Percentiles rank a stretch among this genome's conserved stretches.
These are phyloP conservation scores for Microcebus ravelobensis DNA, from an alignment of 2,113 vertebrate genomes.

Conservation along the genomic window DNA sequence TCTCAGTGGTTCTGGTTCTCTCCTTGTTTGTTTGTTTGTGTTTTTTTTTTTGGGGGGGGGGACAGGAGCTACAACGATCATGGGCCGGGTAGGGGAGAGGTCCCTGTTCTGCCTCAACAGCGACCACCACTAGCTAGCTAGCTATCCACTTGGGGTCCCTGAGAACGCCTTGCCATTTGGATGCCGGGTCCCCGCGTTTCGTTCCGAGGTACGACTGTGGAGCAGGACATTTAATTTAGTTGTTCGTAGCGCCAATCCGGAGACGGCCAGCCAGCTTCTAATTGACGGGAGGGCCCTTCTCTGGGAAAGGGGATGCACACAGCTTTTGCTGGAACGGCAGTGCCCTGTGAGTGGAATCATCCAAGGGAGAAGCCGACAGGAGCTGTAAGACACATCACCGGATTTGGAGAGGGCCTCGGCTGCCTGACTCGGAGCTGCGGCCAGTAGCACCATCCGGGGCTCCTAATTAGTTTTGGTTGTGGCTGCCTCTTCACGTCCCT, in stretches of 20 bases:
- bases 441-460: fast-evolving
- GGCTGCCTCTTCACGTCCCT: neutral
- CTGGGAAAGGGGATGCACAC: neutral
- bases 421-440: fast-evolving
- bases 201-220: too few relatives aligned
- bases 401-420: fast-evolving
- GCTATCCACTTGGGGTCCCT: fast-evolving
- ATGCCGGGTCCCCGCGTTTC: neutral
- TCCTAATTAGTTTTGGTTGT: fast-evolving
- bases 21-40: too few relatives aligned
- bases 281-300: neutral
- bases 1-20: fast-evolving
- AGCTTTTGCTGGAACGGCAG: neutral
- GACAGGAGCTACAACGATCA: too few relatives aligned
- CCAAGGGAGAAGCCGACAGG: fast-evolving
- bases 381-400: fast-evolving
- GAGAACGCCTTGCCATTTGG: fast-evolving
- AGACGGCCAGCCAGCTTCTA: fast-evolving
- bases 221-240: too few relatives aligned
- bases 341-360: fast-evolving
- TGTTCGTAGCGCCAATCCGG: fast-evolving
- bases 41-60: too few relatives aligned
- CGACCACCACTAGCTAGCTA: fast-evolving
- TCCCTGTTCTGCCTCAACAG: fast-evolving
- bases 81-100: too few relatives aligned